Evolutionary conservation across 2,797 vertebrate species (phyloP), one percentile per base, ranked within the genome.

Genomic region (Carapus acus): DNA sequence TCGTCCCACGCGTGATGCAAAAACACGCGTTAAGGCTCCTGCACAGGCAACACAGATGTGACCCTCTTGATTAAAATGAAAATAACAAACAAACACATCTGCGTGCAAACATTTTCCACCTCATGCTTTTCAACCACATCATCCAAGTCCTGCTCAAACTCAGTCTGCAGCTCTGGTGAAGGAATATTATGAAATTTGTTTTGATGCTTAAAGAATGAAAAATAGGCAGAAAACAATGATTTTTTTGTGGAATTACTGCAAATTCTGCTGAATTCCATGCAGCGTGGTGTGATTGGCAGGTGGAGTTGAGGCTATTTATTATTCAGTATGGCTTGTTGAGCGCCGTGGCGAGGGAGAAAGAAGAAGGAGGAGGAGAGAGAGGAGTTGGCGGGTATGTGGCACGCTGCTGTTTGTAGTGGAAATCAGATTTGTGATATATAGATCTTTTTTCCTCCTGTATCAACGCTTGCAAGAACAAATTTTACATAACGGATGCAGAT

Each of bases 201-300:
- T n/a, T n/a, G n/a, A n/a, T n/a, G n/a, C n/a, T n/a, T n/a, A n/a
- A n/a, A n/a, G n/a, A n/a, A n/a, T n/a, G n/a, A n/a, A n/a, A n/a
- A n/a, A n/a, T n/a, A n/a, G n/a, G n/a, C n/a, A n/a, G n/a, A n/a
- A n/a, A n/a, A n/a, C n/a, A n/a, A n/a, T n/a, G n/a, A n/a, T n/a
- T n/a, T n/a, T n/a, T n/a, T n/a, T n/a, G n/a, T n/a, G n/a, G n/a
- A n/a, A n/a, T n/a, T n/a, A n/a, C n/a, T n/a, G n/a, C n/a, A n/a
- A n/a, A n/a, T 72, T 60, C 53, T 74, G 67, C 65, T 78, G 69
- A 78, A 76, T 73, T 72, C 68, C 62, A 74, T 62, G 70, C 63
- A 49, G 75, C 54, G 61, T 74, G 73, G 65, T 74, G 71, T 75
- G 77, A 83, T 72, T 81, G 80, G 80, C 81, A 80, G 76, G 60